Evolutionary conservation across 2,888 invertebrate genomes (phyloP), one percentile per base, ranked within the genome.

Genomic region (Iphiclides podalirius): DNA sequence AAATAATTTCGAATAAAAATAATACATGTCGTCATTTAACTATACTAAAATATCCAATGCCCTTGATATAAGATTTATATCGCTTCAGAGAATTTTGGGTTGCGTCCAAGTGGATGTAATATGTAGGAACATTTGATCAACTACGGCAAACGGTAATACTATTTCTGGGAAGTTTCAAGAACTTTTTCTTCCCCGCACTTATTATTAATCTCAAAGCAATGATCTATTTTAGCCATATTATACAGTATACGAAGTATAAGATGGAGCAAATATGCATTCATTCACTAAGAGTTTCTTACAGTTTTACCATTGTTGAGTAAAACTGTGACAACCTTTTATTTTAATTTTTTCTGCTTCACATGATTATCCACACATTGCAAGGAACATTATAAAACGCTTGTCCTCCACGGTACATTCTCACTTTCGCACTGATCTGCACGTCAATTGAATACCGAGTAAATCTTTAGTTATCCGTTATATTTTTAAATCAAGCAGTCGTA

Each of bases 51-150:
- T 49, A 44, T 35, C 43, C 14, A 28, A 12, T 40, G 35, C 16
- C 39, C 39, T 50, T 44, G 44, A 44, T 44, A 35, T 20, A 28
- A 35, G 44, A 44, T 44, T 56, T 52, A 52, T 39, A 33, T 43
- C 15, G 33, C 57, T 64, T 49, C 52, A 52, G 60, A 57, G 53
- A 71, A 71, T 74, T n/a, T 86, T 84, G 84, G 79, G 81, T 84
- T 85, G 83, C 69, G 85, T 85, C 84, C 85, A 86, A 84, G 81
- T 79, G 70, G 71, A 70, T 76, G 73, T 73, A 74, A 70, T 72
- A 70, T 63, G 69, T 79, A 83, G 78, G 80, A 67, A 69, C 62
- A 63, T 72, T 67, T 66, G 65, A 67, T 72, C 63, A 63, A 72
- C 68, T 66, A 58, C 57, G 53, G 48, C 52, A 56, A 71, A 76